Evolutionary conservation across 2,888 invertebrate species (phyloP).

Genomic region (Plagodis dolabraria): DNA sequence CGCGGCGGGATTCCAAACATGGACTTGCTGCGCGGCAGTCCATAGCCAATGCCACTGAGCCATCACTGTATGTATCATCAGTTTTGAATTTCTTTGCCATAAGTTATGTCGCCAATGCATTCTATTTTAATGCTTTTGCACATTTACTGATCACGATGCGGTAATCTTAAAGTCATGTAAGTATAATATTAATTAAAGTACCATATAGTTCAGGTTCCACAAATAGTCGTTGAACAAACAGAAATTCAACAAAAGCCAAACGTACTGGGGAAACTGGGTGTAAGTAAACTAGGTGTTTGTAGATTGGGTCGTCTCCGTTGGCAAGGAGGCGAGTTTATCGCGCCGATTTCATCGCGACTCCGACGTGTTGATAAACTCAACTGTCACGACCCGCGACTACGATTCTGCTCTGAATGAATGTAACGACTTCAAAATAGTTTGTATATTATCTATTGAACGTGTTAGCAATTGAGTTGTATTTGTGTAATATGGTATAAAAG

Average conservation of each 20-base stretch:
- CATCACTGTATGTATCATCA: no score
- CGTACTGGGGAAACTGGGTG: constrained; percentile 24
- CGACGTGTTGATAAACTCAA: constrained; percentile 54
- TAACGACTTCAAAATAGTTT: constrained; percentile 27
- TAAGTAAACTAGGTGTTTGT: constrained; percentile 40
- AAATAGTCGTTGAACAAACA: no score
- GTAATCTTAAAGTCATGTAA: no score
- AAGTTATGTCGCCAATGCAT: no score
- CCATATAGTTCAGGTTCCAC: no score
- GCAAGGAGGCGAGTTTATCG: constrained; percentile 52
- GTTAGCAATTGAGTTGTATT: background rate
- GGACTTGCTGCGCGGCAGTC: no score
- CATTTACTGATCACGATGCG: no score
- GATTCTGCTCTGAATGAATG: constrained; percentile 35
- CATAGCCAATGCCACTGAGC: no score
- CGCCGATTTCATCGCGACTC: constrained; percentile 54
- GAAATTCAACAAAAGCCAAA: constrained; percentile 11
- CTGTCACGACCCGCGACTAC: constrained; percentile 43
- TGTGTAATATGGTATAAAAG: background rate
- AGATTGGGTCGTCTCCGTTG: constrained; percentile 43
- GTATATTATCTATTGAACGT: constrained; percentile 5
- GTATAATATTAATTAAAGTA: no score
- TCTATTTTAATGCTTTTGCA: no score
- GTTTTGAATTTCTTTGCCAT: no score
- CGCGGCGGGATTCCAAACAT: no score